A percentile compares a stretch with the other conserved stretches of the same genome.
These are phyloP conservation scores for Camponotus fellah DNA, from an alignment of 2,888 invertebrate genomes.

Conservation along the genomic window DNA sequence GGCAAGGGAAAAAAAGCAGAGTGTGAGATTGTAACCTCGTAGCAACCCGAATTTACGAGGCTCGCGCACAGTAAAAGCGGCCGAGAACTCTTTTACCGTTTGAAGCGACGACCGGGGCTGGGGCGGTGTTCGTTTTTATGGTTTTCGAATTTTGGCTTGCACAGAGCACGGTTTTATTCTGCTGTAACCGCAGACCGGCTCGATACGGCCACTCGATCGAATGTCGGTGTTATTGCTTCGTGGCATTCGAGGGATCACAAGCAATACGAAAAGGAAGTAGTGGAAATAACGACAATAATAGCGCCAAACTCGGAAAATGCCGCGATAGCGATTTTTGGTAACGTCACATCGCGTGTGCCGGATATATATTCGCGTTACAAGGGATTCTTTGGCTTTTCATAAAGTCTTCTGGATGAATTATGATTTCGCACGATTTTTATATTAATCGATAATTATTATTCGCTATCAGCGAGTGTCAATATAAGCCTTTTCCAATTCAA, in stretches of 20 bases:
- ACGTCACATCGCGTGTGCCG: background rate
- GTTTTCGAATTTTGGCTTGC: conserved; percentile 34
- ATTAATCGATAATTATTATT: background rate
- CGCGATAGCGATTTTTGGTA: conserved; percentile 31
- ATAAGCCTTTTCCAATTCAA: background rate
- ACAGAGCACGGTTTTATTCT: conserved; percentile 14
- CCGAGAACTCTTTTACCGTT: conserved; percentile 69
- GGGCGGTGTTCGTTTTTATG: conserved; percentile 30
- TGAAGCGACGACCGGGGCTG: background rate
- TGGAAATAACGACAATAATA: conserved; percentile 47
- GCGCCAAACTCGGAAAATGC: conserved; percentile 20
- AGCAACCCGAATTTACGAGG: conserved; percentile 75
- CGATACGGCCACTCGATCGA: conserved; percentile 36
- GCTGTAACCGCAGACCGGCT: conserved; percentile 16
- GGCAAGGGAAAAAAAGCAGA: background rate
- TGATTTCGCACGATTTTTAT: background rate
- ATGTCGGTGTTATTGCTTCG: conserved; percentile 49
- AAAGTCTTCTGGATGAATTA: background rate
- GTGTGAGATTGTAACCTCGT: conserved; percentile 37
- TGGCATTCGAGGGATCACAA: conserved; percentile 33
- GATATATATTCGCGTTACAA: conserved; percentile 24
- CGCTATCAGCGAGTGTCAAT: background rate
- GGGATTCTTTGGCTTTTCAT: background rate
- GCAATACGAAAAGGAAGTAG: conserved; percentile 37
- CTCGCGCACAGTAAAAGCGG: conserved; percentile 72